Conservation (phyloP, 2,113 vertebrate genomes). For the Protobothrops mucrosquamatus region DNA sequence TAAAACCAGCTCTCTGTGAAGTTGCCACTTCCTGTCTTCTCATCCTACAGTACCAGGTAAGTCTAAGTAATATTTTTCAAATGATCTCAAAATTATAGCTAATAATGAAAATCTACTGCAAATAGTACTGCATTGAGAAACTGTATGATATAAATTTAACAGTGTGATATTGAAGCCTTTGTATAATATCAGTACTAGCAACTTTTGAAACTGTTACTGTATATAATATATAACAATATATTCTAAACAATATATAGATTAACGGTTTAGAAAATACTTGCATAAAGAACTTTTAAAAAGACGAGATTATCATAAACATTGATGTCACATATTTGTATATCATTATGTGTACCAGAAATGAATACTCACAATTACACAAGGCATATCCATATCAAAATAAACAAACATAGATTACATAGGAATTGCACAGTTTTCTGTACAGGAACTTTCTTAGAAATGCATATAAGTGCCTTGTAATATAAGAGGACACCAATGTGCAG, state of each 20-base stretch:
- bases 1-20: background rate
- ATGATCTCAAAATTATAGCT: background rate
- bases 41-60: background rate
- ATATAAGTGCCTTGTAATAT: background rate
- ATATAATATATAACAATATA: background rate
- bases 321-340: background rate
- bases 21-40: background rate
- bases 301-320: background rate
- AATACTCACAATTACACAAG: background rate
- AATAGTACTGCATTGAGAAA: background rate
- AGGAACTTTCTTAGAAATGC: background rate
- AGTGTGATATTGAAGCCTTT: background rate
- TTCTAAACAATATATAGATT: background rate
- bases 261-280: background rate
- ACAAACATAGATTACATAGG: background rate
- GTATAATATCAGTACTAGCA: background rate
- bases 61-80: background rate
- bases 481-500: background rate
- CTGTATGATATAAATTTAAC: background rate
- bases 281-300: background rate
- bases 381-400: background rate
- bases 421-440: background rate
- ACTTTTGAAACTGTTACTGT: background rate
- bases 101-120: background rate
- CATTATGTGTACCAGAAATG: background rate